Conservation (phyloP, 1,140 invertebrate species). For the Spodoptera litura region DNA sequence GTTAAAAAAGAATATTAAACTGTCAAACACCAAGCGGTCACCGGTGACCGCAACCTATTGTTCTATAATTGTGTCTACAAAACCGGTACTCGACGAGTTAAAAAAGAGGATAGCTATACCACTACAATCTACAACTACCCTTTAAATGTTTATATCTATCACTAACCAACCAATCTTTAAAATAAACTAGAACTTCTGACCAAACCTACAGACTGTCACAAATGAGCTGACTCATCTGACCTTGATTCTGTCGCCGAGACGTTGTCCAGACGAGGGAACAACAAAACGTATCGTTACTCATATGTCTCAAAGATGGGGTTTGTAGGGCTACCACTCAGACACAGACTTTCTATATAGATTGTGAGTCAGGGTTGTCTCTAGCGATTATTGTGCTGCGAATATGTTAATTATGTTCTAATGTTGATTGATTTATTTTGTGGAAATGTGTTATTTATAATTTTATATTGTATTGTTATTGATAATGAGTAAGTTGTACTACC, state of each 20-base stretch:
- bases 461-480: too few relatives aligned
- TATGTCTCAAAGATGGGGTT: slow-evolving; percentile 28
- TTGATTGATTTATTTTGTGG: not conserved
- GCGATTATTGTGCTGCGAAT: not conserved
- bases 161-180: too few relatives aligned
- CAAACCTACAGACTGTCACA: slow-evolving; percentile 11
- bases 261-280: slow-evolving; percentile 43
- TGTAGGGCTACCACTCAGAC: slow-evolving; percentile 7
- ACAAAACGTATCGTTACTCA: slow-evolving; percentile 43
- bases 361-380: not conserved
- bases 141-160: not conserved
- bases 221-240: slow-evolving; percentile 48
- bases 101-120: too few relatives aligned
- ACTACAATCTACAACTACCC: not conserved
- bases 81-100: too few relatives aligned
- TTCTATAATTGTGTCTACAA: too few relatives aligned
- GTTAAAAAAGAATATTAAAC: too few relatives aligned
- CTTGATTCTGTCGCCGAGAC: slow-evolving; percentile 49
- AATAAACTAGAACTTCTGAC: not conserved
- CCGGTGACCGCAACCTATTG: too few relatives aligned
- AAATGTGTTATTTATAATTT: not conserved
- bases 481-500: too few relatives aligned
- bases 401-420: not conserved
- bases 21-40: too few relatives aligned
- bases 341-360: not conserved